Evolutionary conservation across 1,140 invertebrate species (phyloP).

Genomic region (Drosophila setifemur): DNA sequence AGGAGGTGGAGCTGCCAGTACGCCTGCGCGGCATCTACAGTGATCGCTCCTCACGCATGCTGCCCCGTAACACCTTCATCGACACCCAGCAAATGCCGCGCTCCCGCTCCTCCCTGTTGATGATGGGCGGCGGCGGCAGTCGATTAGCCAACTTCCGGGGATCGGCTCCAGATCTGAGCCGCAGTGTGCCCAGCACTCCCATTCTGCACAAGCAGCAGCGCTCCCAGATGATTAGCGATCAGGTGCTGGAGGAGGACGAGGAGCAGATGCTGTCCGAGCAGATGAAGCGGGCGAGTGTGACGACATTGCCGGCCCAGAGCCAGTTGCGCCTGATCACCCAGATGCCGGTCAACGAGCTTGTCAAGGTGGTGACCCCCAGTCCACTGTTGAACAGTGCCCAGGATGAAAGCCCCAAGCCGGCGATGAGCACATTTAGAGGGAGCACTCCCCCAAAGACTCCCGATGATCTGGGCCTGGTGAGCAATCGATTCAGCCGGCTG

Average conservation of each 20-base stretch:
- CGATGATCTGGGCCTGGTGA: slow-evolving; percentile 53
- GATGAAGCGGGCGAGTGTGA: slow-evolving; percentile 56
- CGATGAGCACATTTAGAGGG: slow-evolving; percentile 61
- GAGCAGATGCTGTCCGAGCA: slow-evolving; percentile 51
- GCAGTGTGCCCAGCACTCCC: slow-evolving; percentile 76
- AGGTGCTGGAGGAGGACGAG: slow-evolving; percentile 53
- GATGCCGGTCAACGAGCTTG: slow-evolving; percentile 49
- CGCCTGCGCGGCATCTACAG: slow-evolving; percentile 82
- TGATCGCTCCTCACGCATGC: slow-evolving; percentile 81
- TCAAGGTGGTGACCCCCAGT: slow-evolving; percentile 59
- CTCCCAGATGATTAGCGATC: slow-evolving; percentile 58
- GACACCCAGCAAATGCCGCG: slow-evolving; percentile 82
- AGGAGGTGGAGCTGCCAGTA: slow-evolving; percentile 83
- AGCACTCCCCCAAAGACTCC: slow-evolving; percentile 45
- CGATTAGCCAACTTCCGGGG: slow-evolving; percentile 62
- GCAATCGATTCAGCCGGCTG: slow-evolving; percentile 56
- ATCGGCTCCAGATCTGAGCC: slow-evolving; percentile 79
- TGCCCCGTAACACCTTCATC: slow-evolving; percentile 83
- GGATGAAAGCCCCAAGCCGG: slow-evolving; percentile 29
- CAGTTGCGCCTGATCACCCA: slow-evolving; percentile 55
- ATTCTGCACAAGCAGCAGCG: slow-evolving; percentile 65
- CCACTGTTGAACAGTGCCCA: slow-evolving; percentile 56
- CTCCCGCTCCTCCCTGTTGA: slow-evolving; percentile 83
- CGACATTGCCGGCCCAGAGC: slow-evolving; percentile 40
- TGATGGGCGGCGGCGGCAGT: slow-evolving; percentile 36